Base-by-base conservation (phyloP, 2,113 vertebrate species). In the Periophthalmodon schlosseri region DNA sequence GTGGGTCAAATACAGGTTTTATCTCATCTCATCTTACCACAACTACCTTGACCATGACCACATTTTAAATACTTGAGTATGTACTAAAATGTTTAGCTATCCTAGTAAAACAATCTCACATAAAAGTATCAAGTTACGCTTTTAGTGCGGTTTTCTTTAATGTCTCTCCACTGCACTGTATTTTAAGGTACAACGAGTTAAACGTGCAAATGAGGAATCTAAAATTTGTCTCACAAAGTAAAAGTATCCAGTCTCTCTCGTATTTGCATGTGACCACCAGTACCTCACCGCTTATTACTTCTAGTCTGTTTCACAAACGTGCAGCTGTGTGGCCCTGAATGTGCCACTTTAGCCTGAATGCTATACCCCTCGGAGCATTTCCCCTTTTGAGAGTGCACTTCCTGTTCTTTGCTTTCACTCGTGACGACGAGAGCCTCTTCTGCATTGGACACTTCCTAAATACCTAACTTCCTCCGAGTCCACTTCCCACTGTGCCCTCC, bases 341-440 rank as follows among this genome's bases (percentile, higher is more conserved):
- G 34, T 12, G n/a, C 12, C 33, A 46, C 39, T 46, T 39, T 67
- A 68, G 66, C n/a, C 63, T 65, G 63, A 65, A 65, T 65, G 63
- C 33, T 4, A 44, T 21, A 44, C 9, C 34, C 20, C 63, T 39
- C 10, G 34, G 16, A 44, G 63, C 63, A n/a, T n/a, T 39, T 65
- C 34, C 63, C 10, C 20, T n/a, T 20, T 39, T 44, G 60, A 52
- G 39, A 44, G 9, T 39, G 4, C 10, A 44, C 68, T 69, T 72
- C 21, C 61, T 71, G 49, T 20, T n/a, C 33, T 4, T 10, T 10
- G 16, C 18, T 20, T 65, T 65, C 34, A 21, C 12, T 65, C 63
- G 0, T 10, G 8, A 65, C 9, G 8, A 65, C 34, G 3, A n/a
- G 34, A n/a, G 63, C 33, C 39, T 63, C 14, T 69, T 28, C n/a